Evolutionary conservation across 2,797 vertebrate genomes (phyloP).

Genomic region (Threskiornis aethiopicus): DNA sequence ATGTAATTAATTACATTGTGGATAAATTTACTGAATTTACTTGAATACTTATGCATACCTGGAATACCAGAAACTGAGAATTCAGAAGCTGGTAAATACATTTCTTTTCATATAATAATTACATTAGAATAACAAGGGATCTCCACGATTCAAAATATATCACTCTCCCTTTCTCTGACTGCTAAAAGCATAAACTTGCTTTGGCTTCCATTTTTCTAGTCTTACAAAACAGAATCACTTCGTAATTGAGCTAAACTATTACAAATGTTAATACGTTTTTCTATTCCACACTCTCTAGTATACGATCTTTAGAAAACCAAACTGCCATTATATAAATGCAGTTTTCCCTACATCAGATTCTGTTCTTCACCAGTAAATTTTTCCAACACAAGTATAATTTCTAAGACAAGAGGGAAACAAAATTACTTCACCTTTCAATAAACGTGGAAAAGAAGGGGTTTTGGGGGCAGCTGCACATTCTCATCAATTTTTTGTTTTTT

Average conservation of each 20-base stretch:
- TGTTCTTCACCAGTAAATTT: background rate
- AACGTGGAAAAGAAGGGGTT: background rate
- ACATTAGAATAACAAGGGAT: background rate
- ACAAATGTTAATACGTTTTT: background rate
- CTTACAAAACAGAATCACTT: background rate
- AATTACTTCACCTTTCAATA: background rate
- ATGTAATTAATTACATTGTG: background rate
- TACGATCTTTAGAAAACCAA: background rate
- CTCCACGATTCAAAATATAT: background rate
- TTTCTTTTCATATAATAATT: background rate
- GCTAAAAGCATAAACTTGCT: background rate
- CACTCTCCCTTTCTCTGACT: background rate
- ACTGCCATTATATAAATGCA: background rate
- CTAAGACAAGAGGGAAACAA: background rate
- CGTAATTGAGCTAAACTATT: background rate
- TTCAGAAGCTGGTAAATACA: background rate
- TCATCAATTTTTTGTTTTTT: background rate
- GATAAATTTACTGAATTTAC: background rate
- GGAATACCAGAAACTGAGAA: background rate
- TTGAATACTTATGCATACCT: background rate
- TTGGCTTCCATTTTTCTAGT: background rate
- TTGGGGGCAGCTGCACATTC: background rate
- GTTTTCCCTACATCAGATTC: background rate
- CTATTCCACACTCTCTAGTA: background rate
- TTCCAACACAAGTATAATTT: background rate